Evolutionary conservation across 2,113 vertebrate species (phyloP), one percentile per base, ranked within the genome.

Genomic region (Pedionomus torquatus): DNA sequence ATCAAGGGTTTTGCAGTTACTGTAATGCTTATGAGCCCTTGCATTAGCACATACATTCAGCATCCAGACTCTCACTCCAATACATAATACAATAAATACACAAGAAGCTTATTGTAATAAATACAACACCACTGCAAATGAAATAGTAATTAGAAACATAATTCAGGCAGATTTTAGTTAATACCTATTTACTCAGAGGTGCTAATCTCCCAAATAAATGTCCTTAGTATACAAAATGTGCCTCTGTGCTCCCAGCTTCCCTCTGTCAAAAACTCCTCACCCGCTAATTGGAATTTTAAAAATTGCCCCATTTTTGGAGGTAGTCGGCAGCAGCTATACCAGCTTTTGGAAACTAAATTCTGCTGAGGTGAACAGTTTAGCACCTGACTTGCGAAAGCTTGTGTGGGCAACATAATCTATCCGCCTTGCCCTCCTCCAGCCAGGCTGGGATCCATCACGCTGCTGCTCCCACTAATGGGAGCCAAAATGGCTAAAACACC

Each of bases 141-240:
- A 94, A 95, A 93, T 84, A 46, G 80, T 92, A 96, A 97, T 97
- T 94, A 87, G 90, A 85, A 90, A 43, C 91, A 96, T 97, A 92
- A 96, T 92, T 97, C 94, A 96, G 92, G 46, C 44, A 90, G 85
- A 83, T 93, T 97, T 96, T 93, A 94, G 90, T 94, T 96, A 90
- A 97, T 97, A 76, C 90, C 85, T 96, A 84, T 96, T 96, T 96
- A 69, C 88, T 65, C 61, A 72, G 83, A 95, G 92, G 94, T 87
- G 54, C 89, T 97, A 94, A 94, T 95, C 81, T 94, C 78, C 66
- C 44, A 94, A 46, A 91, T 65, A 95, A 91, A 85, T 95, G 33
- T 69, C n/a, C 23, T 17, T 58, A 43, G 78, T 57, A n/a, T 54
- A 79, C 21, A 82, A 84, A 93, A 87, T 31, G 7, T 78, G 46